These are phyloP conservation scores for Achatina immaculata DNA, from an alignment of 1,140 invertebrate genomes.

Conservation along the genomic window DNA sequence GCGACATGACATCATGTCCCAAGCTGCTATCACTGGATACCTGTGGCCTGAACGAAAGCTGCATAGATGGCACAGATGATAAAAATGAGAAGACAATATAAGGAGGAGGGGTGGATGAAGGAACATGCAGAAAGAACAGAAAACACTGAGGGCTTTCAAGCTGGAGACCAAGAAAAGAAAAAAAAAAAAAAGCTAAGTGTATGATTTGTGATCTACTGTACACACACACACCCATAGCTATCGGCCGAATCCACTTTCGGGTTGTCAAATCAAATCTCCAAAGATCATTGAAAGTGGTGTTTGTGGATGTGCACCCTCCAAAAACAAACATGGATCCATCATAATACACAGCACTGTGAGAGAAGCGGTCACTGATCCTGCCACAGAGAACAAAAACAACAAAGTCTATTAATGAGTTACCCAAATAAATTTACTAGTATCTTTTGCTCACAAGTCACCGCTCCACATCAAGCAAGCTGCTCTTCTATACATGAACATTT, in stretches of 20 bases:
- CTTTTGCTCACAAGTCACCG: not conserved
- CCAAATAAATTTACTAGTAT: not conserved
- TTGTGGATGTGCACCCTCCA: constrained; percentile 93
- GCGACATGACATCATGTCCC: too few species aligned
- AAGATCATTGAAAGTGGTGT: constrained; percentile 96
- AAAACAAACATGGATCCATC: constrained; percentile 87
- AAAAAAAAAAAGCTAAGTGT: too few species aligned
- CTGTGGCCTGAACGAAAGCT: too few species aligned
- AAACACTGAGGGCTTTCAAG: too few species aligned
- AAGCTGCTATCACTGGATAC: too few species aligned
- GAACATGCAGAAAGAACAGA: too few species aligned
- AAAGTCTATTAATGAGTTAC: constrained; percentile 46
- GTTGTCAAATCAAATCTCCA: constrained; percentile 92
- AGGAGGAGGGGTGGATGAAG: too few species aligned
- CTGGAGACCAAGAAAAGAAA: too few species aligned
- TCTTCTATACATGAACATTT: not conserved
- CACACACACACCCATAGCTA: constrained; percentile 67
- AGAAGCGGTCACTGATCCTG: constrained; percentile 89
- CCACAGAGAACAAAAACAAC: constrained; percentile 67
- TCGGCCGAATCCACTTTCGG: constrained; percentile 79
- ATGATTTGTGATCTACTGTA: too few species aligned
- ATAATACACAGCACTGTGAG: constrained; percentile 88
- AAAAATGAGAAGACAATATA: too few species aligned
- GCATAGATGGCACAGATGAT: too few species aligned
- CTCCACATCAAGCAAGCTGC: not conserved